Conservation (phyloP, 1,140 invertebrate genomes). For the Cephus cinctus region DNA sequence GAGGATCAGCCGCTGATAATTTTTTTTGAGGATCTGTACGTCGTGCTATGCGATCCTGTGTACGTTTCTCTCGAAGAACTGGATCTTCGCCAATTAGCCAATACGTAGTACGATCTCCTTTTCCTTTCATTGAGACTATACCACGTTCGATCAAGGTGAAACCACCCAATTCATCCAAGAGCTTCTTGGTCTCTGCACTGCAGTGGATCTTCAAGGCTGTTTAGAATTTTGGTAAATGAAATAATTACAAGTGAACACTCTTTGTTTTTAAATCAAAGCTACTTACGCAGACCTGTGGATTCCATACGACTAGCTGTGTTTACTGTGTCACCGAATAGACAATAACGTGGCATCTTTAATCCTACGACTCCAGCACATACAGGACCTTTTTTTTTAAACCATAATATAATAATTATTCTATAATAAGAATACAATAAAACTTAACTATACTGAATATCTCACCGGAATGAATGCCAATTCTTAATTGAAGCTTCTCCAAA, state of each 20-base stretch:
- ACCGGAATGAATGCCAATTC: slow-evolving; percentile 93
- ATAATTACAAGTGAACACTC: background rate
- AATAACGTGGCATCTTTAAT: slow-evolving; percentile 87
- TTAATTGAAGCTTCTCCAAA: slow-evolving; percentile 76
- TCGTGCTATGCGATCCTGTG: slow-evolving; percentile 54
- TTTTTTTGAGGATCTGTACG: slow-evolving; percentile 37
- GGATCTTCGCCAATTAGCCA: slow-evolving; percentile 81
- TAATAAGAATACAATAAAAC: no score
- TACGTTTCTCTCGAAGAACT: slow-evolving; percentile 55
- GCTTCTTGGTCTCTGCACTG: slow-evolving; percentile 69
- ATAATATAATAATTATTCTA: background rate
- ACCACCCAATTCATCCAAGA: slow-evolving; percentile 76
- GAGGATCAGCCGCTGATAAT: slow-evolving; percentile 21
- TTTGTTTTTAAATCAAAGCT: slow-evolving; percentile 8
- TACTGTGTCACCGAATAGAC: slow-evolving; percentile 87
- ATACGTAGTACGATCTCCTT: slow-evolving; percentile 81
- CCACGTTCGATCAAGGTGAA: slow-evolving; percentile 79
- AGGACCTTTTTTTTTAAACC: slow-evolving; percentile 53
- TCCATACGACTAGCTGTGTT: slow-evolving; percentile 95
- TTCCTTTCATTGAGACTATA: slow-evolving; percentile 82
- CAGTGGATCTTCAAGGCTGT: slow-evolving; percentile 84
- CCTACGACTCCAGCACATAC: slow-evolving; percentile 88
- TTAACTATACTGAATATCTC: slow-evolving; percentile 12
- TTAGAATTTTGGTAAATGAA: slow-evolving; percentile 19
- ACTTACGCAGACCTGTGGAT: slow-evolving; percentile 76